phyloP scores from a whole-genome alignment of 2,113 vertebrate genomes.

The Poeciliopsis occidentalis region DNA sequence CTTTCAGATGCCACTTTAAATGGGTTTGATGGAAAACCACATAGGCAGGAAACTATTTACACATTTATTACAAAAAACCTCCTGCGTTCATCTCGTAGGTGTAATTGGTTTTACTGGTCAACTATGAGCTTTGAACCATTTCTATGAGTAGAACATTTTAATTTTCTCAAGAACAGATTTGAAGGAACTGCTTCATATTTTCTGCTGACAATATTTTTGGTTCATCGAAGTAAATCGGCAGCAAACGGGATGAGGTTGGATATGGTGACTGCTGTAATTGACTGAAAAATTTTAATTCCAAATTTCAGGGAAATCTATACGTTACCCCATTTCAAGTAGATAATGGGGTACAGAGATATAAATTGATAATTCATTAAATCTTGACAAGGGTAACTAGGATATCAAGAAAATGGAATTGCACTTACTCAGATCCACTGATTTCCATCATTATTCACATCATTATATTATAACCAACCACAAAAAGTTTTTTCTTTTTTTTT shows the following conservation, averaged over 20 bases:
- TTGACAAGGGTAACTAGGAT: background rate
- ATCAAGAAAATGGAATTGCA: conserved; percentile 10
- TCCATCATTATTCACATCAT: conserved; percentile 17
- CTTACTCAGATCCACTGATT: conserved; percentile 1
- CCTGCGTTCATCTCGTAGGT: background rate
- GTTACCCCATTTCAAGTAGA: conserved; percentile 1
- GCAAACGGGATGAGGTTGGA: background rate
- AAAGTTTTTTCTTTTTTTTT: background rate
- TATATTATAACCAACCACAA: background rate
- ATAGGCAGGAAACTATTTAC: no score
- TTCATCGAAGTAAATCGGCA: background rate
- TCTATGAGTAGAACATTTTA: background rate
- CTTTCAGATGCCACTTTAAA: background rate
- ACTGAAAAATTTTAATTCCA: background rate
- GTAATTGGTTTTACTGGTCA: no score
- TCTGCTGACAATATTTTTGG: background rate
- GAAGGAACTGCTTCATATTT: background rate
- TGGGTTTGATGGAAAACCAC: background rate
- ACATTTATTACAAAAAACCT: background rate
- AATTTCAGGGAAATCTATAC: background rate
- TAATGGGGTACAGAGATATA: background rate
- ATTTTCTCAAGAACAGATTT: background rate
- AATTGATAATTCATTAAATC: conserved; percentile 9
- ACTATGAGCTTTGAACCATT: no score
- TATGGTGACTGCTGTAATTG: background rate